Evolutionary conservation across 2,888 invertebrate species (phyloP), one percentile per base, ranked within the genome.

Genomic region (Pristionchus entomophagus): DNA sequence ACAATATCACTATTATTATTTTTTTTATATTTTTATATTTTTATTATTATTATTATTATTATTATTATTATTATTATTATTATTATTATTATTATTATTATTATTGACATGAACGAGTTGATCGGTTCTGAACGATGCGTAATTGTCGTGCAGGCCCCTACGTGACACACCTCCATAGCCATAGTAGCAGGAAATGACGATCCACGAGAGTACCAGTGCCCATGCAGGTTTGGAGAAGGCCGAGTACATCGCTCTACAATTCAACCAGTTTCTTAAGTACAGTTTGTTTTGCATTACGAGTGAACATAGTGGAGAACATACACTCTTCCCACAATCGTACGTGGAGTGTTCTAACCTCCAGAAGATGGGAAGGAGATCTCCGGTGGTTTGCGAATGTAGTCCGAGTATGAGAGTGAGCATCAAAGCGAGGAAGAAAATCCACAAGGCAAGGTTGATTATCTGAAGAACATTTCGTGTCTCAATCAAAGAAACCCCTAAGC

Each of bases 111-210:
- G n/a, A n/a, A n/a, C n/a, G n/a, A 19, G 84, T 89, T 89, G 62
- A 89, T 87, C 6, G 85, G 83, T 17, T 89, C 89, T 82, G 12
- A 32, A 62, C 38, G 22, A 29, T 41, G 29, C 14, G 29, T 4
- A n/a, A 73, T 41, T 2, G 22, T 22, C 22, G 10, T 56, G 2
- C 22, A 56, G 5, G n/a, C n/a, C n/a, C n/a, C n/a, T n/a, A n/a
- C n/a, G n/a, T n/a, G n/a, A n/a, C n/a, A n/a, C n/a, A 84, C 84
- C 84, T 56, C 89, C 89, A 80, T 89, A 87, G 26, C 89, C 89
- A 45, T 89, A 89, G 69, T 87, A 89, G 81, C 89, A 89, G 19
- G 87, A 83, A 35, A 88, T 41, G 53, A 90, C 51, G 22, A 89
- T 88, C 89, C 89, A 89, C 14, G 86, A 69, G 26, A 89, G 82